Percentiles rank a stretch among this genome's conserved stretches.
Evolutionary conservation across 2,113 vertebrate species (phyloP).

Genomic region (Lasiurus borealis): DNA sequence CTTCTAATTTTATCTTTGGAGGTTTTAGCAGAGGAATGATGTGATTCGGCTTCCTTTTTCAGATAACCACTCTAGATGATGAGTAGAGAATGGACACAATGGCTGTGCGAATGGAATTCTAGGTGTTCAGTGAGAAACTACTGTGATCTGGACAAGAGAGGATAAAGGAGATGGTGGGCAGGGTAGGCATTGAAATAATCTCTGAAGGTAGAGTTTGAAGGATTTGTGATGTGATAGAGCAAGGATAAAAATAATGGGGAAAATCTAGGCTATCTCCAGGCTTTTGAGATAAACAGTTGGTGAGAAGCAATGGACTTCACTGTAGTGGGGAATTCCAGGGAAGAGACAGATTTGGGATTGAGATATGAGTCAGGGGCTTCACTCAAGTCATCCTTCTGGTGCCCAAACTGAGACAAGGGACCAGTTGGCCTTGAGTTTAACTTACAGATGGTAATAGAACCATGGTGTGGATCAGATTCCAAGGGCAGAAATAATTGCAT

Average conservation of each 20-base stretch:
- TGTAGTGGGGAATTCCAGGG: no score
- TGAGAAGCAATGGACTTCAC: no score
- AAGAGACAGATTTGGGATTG: accelerated
- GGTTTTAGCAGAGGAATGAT: not conserved
- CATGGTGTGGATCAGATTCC: not conserved
- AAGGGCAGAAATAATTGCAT: accelerated
- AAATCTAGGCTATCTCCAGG: not conserved
- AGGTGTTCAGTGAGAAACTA: no score
- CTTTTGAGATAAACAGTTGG: not conserved
- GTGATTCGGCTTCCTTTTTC: not conserved
- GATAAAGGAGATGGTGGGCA: not conserved
- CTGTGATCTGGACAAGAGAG: not conserved
- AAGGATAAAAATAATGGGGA: not conserved
- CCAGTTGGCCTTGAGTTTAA: no score
- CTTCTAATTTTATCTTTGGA: not conserved
- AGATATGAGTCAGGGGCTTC: not conserved
- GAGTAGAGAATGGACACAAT: not conserved
- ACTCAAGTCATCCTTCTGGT: not conserved
- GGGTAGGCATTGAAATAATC: no score
- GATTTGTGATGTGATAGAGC: not conserved
- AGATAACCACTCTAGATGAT: no score
- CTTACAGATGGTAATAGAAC: accelerated
- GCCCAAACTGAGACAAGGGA: not conserved
- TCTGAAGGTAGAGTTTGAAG: not conserved
- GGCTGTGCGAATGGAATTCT: accelerated